These are phyloP conservation scores for Apis mellifera DNA, from an alignment of 1,140 invertebrate species.

Conservation along the genomic window DNA sequence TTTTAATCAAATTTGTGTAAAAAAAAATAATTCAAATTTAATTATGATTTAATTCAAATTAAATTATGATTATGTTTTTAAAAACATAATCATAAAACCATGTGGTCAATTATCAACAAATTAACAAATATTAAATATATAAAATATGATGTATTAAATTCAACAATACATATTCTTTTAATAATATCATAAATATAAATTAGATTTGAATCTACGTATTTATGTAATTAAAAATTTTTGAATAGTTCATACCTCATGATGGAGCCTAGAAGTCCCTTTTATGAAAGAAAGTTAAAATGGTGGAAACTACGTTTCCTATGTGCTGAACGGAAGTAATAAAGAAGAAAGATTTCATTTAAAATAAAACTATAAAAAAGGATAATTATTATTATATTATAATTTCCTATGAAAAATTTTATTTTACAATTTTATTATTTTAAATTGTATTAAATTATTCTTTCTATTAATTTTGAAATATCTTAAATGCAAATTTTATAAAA, in stretches of 20 bases:
- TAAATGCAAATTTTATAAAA: too few species aligned
- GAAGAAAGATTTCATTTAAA: neutral
- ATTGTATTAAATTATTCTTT: too few species aligned
- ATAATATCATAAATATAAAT: neutral
- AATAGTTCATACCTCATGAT: slow-evolving; percentile 69
- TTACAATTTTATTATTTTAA: too few species aligned
- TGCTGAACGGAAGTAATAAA: slow-evolving; percentile 10
- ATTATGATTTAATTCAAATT: neutral
- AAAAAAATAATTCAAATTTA: neutral
- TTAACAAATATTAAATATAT: neutral
- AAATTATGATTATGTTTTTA: neutral
- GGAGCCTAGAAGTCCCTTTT: slow-evolving; percentile 42
- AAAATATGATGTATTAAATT: neutral
- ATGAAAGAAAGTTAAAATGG: slow-evolving; percentile 72
- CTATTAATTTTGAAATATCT: too few species aligned
- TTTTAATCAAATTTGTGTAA: neutral
- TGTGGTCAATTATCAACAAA: slow-evolving; percentile 59
- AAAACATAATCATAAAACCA: slow-evolving; percentile 40
- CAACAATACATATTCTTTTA: neutral
- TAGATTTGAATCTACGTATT: neutral
- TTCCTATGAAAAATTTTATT: too few species aligned
- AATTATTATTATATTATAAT: too few species aligned
- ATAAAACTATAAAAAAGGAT: neutral
- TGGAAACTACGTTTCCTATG: slow-evolving; percentile 52
- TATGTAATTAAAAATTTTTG: slow-evolving; percentile 39